Evolutionary conservation across 2,113 vertebrate species (phyloP).

Genomic region (Gorilla gorilla): DNA sequence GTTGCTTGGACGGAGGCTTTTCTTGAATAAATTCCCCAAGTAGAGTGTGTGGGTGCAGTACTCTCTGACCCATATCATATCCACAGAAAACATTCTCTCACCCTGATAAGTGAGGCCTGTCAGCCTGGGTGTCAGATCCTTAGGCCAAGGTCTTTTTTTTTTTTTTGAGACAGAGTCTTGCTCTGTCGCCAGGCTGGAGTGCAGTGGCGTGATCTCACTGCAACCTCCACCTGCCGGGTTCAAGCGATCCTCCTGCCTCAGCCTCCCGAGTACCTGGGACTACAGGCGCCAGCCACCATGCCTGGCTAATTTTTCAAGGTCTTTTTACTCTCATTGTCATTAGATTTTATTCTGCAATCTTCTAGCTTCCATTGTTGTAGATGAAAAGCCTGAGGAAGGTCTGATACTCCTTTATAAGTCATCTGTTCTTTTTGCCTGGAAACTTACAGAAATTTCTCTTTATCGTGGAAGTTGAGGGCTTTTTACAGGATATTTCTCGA

Average conservation of each 20-base stretch:
- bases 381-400: neutral
- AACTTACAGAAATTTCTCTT: neutral
- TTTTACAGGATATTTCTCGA: neutral
- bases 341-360: neutral
- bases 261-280: no score
- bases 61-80: neutral
- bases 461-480: neutral
- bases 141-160: neutral
- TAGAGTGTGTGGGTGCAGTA: neutral
- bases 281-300: no score
- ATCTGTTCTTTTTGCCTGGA: conserved; percentile 3
- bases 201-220: no score
- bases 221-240: no score
- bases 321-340: neutral
- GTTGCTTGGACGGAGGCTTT: neutral
- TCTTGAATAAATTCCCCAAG: neutral
- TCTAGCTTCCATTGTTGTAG: neutral
- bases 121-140: neutral
- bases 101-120: neutral
- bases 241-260: no score
- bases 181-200: no score
- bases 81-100: neutral
- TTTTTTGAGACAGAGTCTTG: no score
- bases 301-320: neutral
- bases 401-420: neutral